Evolutionary conservation across 2,888 invertebrate species (phyloP).

Genomic region (Tolmerus cingulatus): DNA sequence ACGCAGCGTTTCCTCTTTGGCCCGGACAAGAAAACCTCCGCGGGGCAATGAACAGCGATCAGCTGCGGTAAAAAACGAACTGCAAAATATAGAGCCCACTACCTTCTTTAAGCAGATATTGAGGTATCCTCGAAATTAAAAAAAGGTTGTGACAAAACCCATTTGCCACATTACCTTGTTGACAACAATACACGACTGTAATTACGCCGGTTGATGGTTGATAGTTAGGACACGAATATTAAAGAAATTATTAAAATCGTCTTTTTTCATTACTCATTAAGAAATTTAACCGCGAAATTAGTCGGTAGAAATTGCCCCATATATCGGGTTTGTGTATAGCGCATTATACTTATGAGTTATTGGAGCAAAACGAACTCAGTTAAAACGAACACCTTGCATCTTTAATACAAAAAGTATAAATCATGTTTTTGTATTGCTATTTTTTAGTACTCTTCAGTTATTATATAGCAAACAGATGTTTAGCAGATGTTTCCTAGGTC

Average conservation of each 20-base stretch:
- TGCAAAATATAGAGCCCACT: not conserved
- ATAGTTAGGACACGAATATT: not conserved
- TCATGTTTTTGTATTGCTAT: too few species aligned
- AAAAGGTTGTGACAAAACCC: not conserved
- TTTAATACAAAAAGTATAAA: too few species aligned
- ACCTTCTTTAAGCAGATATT: not conserved
- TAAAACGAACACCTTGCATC: too few species aligned
- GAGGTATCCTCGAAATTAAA: not conserved
- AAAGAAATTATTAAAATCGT: not conserved
- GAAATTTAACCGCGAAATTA: not conserved
- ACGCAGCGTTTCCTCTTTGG: not conserved
- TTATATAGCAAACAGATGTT: too few species aligned
- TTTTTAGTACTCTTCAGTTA: too few species aligned
- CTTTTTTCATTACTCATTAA: not conserved
- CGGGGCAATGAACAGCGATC: not conserved
- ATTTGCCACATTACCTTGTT: not conserved
- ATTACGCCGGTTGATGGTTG: not conserved
- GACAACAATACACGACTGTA: not conserved
- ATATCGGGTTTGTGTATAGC: too few species aligned
- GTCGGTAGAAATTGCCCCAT: not conserved
- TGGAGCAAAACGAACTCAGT: too few species aligned
- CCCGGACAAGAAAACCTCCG: not conserved
- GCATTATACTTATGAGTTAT: too few species aligned
- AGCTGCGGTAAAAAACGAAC: not conserved
- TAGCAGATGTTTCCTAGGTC: too few species aligned